Conservation (phyloP, 2,797 vertebrate genomes). For the Danio choprae region DNA sequence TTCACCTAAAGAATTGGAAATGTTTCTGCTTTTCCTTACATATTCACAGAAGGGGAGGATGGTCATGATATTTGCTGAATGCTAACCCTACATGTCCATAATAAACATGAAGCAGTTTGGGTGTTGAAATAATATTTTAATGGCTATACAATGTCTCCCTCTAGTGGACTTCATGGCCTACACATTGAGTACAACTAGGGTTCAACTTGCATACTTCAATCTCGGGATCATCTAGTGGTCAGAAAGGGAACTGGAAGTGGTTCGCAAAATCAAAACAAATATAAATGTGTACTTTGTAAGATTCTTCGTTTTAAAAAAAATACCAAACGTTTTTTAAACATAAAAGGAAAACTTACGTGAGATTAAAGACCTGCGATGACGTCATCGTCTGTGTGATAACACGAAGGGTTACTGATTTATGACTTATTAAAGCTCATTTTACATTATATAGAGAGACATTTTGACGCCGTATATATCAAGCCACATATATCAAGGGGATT, state of each 20-base stretch:
- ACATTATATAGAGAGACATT: too few species aligned
- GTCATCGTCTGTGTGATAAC: too few species aligned
- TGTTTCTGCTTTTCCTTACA: neutral
- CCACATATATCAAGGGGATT: too few species aligned
- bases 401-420: too few species aligned
- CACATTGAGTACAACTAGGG: neutral
- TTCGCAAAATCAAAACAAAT: neutral
- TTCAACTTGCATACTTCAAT: neutral
- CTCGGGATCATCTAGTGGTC: neutral
- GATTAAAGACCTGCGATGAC: too few species aligned
- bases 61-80: neutral
- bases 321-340: too few species aligned
- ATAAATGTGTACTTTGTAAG: neutral
- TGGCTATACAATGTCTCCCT: constrained; percentile 17
- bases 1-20: neutral
- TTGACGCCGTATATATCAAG: too few species aligned
- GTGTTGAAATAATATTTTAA: neutral
- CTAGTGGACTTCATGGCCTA: constrained; percentile 13
- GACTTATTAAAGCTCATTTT: too few species aligned
- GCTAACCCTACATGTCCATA: neutral
- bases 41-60: neutral
- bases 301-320: neutral
- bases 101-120: neutral
- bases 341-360: neutral
- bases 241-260: neutral